Evolutionary conservation across 2,888 invertebrate species (phyloP).

Genomic region (Sarcophaga subvicina): DNA sequence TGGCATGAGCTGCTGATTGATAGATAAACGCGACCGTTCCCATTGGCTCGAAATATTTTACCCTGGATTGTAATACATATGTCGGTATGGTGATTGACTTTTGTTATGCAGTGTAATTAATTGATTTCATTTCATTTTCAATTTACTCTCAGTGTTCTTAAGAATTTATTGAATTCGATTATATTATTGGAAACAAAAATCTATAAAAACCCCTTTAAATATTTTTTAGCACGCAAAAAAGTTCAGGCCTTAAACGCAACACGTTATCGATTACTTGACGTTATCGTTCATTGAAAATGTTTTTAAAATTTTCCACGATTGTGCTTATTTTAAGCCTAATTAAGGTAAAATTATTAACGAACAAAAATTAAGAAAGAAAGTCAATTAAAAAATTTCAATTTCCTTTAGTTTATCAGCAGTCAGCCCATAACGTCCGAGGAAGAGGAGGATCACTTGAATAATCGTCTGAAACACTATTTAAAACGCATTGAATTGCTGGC

Average conservation of each 20-base stretch:
- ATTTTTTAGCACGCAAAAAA: constrained; percentile 36
- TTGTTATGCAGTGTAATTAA: no score
- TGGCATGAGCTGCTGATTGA: no score
- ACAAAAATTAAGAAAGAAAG: background rate
- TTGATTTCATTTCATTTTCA: background rate
- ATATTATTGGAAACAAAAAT: background rate
- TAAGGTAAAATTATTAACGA: no score
- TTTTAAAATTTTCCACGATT: background rate
- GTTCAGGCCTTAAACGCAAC: background rate
- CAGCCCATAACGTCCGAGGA: constrained; percentile 40
- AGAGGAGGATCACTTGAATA: constrained; percentile 58
- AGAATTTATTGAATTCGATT: no score
- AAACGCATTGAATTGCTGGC: constrained; percentile 62
- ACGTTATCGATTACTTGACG: background rate
- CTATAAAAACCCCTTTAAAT: constrained; percentile 38
- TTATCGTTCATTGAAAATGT: background rate
- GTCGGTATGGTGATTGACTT: no score
- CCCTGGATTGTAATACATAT: no score
- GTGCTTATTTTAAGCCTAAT: no score
- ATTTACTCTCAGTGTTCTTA: background rate
- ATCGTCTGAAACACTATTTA: constrained; percentile 63
- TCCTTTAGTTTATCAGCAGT: constrained; percentile 4
- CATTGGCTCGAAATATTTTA: no score
- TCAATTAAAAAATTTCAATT: background rate
- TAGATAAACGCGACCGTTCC: no score